Conservation (phyloP, 2,888 invertebrate genomes). For the Anorthoa munda region DNA sequence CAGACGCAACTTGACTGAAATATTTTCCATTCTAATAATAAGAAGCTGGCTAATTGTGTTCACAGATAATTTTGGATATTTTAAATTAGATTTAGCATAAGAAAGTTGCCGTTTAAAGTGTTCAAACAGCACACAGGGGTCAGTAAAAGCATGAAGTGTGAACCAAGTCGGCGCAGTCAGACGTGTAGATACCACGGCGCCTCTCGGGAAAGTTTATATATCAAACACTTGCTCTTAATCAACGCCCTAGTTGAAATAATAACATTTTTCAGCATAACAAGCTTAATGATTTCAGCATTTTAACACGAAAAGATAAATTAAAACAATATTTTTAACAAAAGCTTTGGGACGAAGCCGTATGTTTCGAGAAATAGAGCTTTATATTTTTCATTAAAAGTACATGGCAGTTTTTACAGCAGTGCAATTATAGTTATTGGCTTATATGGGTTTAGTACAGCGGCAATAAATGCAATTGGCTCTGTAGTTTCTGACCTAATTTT, state of each 20-base stretch:
- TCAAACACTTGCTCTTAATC: constrained; percentile 34
- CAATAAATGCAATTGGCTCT: constrained; percentile 62
- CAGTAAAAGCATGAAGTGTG: constrained; percentile 7
- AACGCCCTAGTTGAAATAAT: constrained; percentile 27
- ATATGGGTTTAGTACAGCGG: constrained; percentile 47
- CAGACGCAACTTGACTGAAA: constrained; percentile 27
- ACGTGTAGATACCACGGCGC: constrained; percentile 4
- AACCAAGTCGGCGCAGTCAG: constrained; percentile 8
- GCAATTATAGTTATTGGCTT: constrained; percentile 42
- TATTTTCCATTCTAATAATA: constrained; percentile 26
- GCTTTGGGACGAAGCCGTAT: constrained; percentile 10
- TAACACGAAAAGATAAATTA: constrained; percentile 9
- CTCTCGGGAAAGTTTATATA: constrained; percentile 28
- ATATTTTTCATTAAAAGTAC: constrained; percentile 22
- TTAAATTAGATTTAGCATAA: constrained; percentile 3
- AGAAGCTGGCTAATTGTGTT: constrained; percentile 28
- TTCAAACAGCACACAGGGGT: not conserved
- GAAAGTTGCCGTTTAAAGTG: constrained; percentile 1
- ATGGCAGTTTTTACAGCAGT: constrained; percentile 26
- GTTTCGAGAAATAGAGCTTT: constrained; percentile 5
- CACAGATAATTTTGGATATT: constrained; percentile 31
- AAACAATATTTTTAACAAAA: constrained; percentile 17
- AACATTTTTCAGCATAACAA: constrained; percentile 9
- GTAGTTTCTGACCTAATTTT: constrained; percentile 64
- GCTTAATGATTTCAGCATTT: constrained; percentile 19